These are phyloP conservation scores for Balaeniceps rex DNA, from an alignment of 2,113 vertebrate genomes.

Conservation along the genomic window DNA sequence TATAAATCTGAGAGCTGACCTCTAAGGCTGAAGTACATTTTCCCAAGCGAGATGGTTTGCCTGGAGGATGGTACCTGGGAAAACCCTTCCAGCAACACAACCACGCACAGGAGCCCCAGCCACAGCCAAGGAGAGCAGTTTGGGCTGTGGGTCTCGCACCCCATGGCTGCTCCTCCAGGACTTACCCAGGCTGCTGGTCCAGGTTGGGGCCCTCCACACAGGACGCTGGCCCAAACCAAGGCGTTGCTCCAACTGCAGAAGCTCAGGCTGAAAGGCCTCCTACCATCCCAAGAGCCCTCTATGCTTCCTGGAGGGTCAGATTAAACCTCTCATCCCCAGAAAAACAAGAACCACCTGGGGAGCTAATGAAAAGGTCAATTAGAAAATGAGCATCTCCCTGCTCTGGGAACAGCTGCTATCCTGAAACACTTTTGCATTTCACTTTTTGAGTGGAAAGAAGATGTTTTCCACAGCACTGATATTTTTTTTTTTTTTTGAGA, in stretches of 20 bases:
- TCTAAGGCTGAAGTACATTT: not conserved
- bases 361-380: not conserved
- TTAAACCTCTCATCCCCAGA: not conserved
- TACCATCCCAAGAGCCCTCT: not conserved
- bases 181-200: not conserved
- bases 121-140: not conserved
- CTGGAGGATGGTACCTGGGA: not conserved
- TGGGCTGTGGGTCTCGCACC: not conserved
- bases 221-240: not conserved
- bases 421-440: not conserved
- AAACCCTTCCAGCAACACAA: not conserved
- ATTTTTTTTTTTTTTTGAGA: not conserved
- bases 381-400: not conserved
- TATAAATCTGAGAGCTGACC: not conserved
- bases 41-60: not conserved
- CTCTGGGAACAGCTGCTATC: not conserved
- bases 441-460: not conserved
- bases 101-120: rapidly evolving
- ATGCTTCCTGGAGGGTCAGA: not conserved
- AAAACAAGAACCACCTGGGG: not conserved
- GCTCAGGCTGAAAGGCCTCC: not conserved
- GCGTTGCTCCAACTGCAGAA: not conserved
- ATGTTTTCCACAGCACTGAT: not conserved
- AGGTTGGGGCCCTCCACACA: too few species aligned
- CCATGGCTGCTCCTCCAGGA: not conserved